Base-by-base conservation (phyloP, 2,888 invertebrate species). In the Mesorhabditis belari region DNA sequence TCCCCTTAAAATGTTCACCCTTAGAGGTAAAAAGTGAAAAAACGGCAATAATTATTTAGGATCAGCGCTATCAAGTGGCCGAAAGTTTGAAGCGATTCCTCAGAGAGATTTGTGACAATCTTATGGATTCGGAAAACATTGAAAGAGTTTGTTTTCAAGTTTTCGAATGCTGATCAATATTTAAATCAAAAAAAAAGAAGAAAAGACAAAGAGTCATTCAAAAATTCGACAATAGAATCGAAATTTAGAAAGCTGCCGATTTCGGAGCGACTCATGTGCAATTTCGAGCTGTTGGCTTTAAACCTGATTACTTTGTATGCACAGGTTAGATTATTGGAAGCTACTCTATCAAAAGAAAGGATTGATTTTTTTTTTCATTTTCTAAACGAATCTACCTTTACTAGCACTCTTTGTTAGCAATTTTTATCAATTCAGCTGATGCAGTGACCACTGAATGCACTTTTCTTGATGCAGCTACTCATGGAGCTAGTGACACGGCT, bases 401-500 rank as follows among this genome's bases (percentile, higher is more conserved):
- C n/a, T 35, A 35, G 44, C 44, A 35, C n/a, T n/a, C 44, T n/a
- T 1, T 17, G n/a, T 35, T 35, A 35, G 44, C 44, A 35, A n/a
- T n/a, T n/a, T n/a, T n/a, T 35, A 9, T n/a, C 44, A 2, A 35
- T 1, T 35, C n/a, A 35, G 76, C 77, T 19, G 75, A 77, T 63
- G 74, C 74, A 17, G 71, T 75, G 52, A 74, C 76, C 35, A 77
- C 76, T 12, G 77, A 77, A 59, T 77, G 77, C 61, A 70, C 73
- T 6, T 77, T 75, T 53, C 61, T 77, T 12, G 77, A 77, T 64
- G 67, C 64, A 54, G 77, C 77, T 4, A 67, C 72, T 2, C 77
- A 77, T 65, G 62, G 65, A 25, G 59, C 74, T 3, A 71, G 68
- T 25, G 77, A 77, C 44, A 74, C 73, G 3, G 70, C 74, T n/a